These are phyloP conservation scores for Lithobates pipiens DNA, from an alignment of 2,797 vertebrate genomes.

Conservation along the genomic window DNA sequence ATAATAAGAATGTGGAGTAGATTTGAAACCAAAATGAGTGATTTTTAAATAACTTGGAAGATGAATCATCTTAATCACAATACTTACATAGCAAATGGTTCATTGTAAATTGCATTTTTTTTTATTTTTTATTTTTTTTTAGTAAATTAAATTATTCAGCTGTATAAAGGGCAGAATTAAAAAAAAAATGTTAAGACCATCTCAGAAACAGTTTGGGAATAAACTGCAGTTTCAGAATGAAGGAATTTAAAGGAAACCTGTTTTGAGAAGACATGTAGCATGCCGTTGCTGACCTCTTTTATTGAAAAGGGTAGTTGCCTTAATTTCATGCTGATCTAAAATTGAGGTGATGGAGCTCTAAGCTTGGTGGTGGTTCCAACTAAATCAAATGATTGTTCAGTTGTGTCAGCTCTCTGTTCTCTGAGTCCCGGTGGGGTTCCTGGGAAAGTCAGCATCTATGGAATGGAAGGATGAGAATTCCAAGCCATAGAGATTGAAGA, in stretches of 20 bases:
- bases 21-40: slow-evolving; percentile 7
- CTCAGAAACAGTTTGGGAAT: neutral
- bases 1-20: neutral
- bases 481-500: too few species aligned
- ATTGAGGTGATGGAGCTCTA: too few species aligned
- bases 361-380: too few species aligned
- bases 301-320: too few species aligned
- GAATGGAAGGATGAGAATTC: too few species aligned
- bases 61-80: neutral
- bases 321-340: too few species aligned
- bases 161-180: neutral
- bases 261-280: too few species aligned
- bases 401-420: too few species aligned
- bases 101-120: slow-evolving; percentile 2
- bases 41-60: slow-evolving; percentile 9
- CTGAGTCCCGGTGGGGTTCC: too few species aligned
- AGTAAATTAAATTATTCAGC: slow-evolving; percentile 3
- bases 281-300: too few species aligned
- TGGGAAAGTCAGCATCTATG: too few species aligned
- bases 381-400: too few species aligned
- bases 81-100: slow-evolving; percentile 8
- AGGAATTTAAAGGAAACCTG: neutral
- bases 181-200: neutral
- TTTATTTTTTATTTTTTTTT: neutral
- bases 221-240: neutral